Conservation (phyloP, 1,140 invertebrate species). For the Drosophila guanche region DNA sequence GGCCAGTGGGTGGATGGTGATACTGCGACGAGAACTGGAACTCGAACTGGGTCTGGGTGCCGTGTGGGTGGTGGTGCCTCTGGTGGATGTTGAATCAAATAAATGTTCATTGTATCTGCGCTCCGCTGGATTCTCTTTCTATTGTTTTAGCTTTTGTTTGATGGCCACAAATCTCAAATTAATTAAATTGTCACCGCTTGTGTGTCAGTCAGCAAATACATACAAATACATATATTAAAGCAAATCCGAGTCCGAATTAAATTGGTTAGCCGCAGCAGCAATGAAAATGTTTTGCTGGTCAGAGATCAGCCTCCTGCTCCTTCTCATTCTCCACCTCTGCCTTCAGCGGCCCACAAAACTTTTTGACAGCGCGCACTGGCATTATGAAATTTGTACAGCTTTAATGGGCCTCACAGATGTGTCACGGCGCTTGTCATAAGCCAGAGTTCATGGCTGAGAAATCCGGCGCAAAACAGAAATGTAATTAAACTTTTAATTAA, state of each 20-base stretch:
- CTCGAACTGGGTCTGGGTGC: conserved; percentile 19
- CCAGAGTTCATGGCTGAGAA: conserved; percentile 54
- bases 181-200: conserved; percentile 66
- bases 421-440: conserved; percentile 15
- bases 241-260: conserved; percentile 10
- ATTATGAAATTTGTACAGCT: conserved; percentile 46
- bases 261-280: conserved; percentile 23
- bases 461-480: conserved; percentile 51
- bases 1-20: conserved; percentile 5
- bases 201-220: background rate
- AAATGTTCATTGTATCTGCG: conserved; percentile 56
- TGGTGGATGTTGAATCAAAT: conserved; percentile 38
- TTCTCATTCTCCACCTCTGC: too few species aligned
- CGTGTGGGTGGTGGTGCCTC: conserved; percentile 35
- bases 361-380: conserved; percentile 3
- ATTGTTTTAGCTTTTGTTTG: conserved; percentile 55
- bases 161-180: conserved; percentile 56
- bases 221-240: conserved; percentile 1
- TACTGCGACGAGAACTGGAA: background rate
- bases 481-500: conserved; percentile 78
- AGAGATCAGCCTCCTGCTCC: background rate
- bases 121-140: conserved; percentile 41
- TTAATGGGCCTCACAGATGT: conserved; percentile 65
- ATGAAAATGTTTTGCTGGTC: conserved; percentile 23
- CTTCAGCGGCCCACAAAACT: conserved; percentile 8